These are phyloP conservation scores for Oceanodroma tethys DNA, from an alignment of 2,113 vertebrate genomes.

Conservation along the genomic window DNA sequence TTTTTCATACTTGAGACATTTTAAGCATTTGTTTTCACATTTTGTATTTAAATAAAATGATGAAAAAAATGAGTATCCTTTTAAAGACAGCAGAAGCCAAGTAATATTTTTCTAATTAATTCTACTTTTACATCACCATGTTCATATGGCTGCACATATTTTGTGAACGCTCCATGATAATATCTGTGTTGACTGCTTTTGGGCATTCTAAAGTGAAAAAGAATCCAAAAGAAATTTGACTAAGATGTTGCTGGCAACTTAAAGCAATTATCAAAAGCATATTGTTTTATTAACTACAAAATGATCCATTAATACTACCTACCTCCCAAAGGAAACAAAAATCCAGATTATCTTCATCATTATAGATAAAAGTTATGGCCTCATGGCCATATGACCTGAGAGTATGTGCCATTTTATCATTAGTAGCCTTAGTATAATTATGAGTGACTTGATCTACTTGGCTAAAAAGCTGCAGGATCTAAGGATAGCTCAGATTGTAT, in stretches of 20 bases:
- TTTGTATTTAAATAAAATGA: background rate
- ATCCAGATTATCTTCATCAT: background rate
- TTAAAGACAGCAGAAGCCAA: constrained; percentile 17
- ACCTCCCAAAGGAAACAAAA: background rate
- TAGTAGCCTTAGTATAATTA: background rate
- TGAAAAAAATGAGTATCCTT: background rate
- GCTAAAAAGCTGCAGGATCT: background rate
- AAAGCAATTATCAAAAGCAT: constrained; percentile 53
- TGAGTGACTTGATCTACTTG: background rate
- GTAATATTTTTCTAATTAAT: constrained; percentile 41
- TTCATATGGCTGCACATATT: constrained; percentile 7
- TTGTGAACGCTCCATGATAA: constrained; percentile 3
- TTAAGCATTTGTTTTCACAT: background rate
- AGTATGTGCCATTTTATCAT: background rate
- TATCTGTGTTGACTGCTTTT: constrained; percentile 41
- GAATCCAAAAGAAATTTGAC: constrained; percentile 40
- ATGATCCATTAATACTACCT: background rate
- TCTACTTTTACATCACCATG: constrained; percentile 25
- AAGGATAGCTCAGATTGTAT: background rate
- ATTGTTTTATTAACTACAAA: constrained; percentile 21
- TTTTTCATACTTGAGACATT: background rate
- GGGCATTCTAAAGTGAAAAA: constrained; percentile 29
- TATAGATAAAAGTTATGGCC: background rate
- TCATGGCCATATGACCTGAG: background rate
- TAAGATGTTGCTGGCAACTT: constrained; percentile 35